phyloP scores from a whole-genome alignment of 92 coral and sea anemone genomes.

The Parazoanthus swiftii region DNA sequence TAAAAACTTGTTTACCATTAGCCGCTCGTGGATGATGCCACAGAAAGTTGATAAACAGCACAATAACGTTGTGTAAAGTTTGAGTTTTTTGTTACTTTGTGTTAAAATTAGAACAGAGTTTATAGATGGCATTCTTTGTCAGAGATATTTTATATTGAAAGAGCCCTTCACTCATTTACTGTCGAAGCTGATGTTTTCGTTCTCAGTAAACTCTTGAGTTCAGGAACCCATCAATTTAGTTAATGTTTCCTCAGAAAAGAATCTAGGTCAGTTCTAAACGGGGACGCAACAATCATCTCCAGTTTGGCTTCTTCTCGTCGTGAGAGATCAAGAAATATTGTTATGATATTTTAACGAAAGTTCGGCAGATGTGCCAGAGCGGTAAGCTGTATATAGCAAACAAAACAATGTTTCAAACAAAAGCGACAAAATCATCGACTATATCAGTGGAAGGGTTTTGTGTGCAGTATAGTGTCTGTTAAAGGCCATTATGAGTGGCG shows the following conservation, averaged over 20 bases:
- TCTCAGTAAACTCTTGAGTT: conserved; percentile 23
- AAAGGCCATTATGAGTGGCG: conserved; percentile 11
- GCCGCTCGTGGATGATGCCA: conserved; percentile 18
- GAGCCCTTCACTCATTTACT: neutral
- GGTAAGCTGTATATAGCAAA: conserved; percentile 11
- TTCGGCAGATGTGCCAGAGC: neutral
- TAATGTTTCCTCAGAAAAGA: conserved; percentile 25
- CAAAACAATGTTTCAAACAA: conserved; percentile 25
- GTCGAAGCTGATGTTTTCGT: conserved; percentile 11
- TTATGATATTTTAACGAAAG: conserved; percentile 15
- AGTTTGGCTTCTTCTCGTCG: too few species aligned
- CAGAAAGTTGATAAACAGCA: conserved; percentile 1
- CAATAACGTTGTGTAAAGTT: conserved; percentile 14
- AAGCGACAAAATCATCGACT: neutral
- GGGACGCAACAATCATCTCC: neutral
- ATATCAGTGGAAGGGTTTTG: conserved; percentile 16
- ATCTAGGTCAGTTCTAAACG: neutral
- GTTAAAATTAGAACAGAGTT: neutral
- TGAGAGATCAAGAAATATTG: neutral
- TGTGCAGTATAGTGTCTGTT: neutral
- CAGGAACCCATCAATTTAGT: conserved; percentile 26
- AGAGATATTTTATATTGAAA: too few species aligned
- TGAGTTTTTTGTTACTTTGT: conserved; percentile 4
- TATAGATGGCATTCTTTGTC: neutral
- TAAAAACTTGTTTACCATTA: conserved; percentile 20